These are phyloP conservation scores for Ia io DNA, from an alignment of 2,113 vertebrate genomes.

Conservation along the genomic window DNA sequence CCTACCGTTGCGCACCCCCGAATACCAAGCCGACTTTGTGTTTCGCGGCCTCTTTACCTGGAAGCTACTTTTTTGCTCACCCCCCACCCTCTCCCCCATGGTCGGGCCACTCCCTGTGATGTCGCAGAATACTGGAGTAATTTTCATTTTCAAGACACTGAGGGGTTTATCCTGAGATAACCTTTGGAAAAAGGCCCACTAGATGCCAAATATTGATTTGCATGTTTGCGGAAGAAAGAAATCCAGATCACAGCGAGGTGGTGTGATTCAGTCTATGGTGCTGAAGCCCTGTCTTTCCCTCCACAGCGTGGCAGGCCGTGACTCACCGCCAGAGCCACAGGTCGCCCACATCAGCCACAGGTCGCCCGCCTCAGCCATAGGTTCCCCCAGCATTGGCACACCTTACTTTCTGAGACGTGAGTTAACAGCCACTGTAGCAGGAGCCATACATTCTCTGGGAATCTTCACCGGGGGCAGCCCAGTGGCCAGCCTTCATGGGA, in stretches of 20 bases:
- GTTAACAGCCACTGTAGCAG: not conserved
- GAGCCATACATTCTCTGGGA: not conserved
- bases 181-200: not conserved
- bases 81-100: fast-evolving
- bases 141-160: not conserved
- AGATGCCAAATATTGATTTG: not conserved
- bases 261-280: fast-evolving
- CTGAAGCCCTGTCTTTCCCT: fast-evolving
- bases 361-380: fast-evolving
- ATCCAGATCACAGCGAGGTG: not conserved
- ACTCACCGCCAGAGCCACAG: not conserved
- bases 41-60: not conserved
- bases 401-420: not conserved
- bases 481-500: too few species aligned
- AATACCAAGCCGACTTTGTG: not conserved
- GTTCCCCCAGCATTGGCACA: fast-evolving
- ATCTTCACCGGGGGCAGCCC: not conserved
- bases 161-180: not conserved
- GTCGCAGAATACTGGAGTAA: not conserved
- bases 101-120: not conserved
- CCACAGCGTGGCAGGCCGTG: fast-evolving
- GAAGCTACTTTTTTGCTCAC: too few species aligned
- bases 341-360: too few species aligned
- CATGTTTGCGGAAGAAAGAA: not conserved
- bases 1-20: not conserved